Conservation (phyloP, 2,113 vertebrate genomes). For the Pardalotus punctatus region DNA sequence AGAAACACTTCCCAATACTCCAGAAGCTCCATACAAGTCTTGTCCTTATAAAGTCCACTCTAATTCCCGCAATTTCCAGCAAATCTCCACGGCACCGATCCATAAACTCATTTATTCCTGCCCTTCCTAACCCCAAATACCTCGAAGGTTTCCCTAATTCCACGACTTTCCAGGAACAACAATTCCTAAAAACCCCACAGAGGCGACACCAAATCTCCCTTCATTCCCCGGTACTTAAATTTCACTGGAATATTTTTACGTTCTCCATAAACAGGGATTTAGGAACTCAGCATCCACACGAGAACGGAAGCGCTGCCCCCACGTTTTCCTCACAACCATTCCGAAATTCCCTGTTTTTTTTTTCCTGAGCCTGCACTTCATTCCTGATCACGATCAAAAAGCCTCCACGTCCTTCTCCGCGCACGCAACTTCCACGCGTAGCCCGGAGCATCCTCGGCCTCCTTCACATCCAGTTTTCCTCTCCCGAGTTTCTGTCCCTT, state of each 20-base stretch:
- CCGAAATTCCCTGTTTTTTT: fast-evolving
- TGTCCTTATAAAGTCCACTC: background rate
- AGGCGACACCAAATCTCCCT: background rate
- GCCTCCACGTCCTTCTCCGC: fast-evolving
- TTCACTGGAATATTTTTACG: background rate
- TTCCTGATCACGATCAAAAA: background rate
- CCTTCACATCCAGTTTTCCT: conserved; percentile 11
- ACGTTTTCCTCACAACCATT: fast-evolving
- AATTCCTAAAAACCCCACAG: background rate
- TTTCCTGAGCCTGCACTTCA: background rate
- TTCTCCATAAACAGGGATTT: fast-evolving
- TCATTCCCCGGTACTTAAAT: background rate
- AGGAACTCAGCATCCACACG: background rate
- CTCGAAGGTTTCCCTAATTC: background rate
- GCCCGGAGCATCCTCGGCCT: background rate
- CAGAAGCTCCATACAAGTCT: background rate
- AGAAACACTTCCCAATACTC: background rate
- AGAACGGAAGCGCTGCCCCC: fast-evolving
- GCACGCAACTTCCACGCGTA: background rate
- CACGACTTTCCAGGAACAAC: background rate
- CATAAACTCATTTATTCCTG: background rate
- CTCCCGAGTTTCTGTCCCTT: background rate
- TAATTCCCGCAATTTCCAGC: background rate
- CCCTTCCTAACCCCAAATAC: background rate
- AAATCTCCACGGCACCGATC: background rate